These are phyloP conservation scores for Perithous albicinctus DNA, from an alignment of 2,888 invertebrate genomes.

Conservation along the genomic window DNA sequence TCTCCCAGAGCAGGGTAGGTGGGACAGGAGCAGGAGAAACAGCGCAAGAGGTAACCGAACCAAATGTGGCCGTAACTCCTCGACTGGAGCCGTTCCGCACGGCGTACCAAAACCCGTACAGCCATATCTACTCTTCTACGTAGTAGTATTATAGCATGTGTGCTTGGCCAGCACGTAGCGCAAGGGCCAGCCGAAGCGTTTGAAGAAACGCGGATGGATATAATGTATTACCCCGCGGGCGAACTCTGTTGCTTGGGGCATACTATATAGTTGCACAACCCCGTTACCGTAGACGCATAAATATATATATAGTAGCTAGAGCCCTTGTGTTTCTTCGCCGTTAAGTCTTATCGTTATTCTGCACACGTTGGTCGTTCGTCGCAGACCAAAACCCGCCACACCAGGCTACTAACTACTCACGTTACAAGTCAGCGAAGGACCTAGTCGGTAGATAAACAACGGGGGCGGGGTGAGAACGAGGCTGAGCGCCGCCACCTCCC, in stretches of 20 bases:
- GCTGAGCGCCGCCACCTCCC: slow-evolving; percentile 62
- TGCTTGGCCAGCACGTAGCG: slow-evolving; percentile 55
- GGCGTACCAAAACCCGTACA: slow-evolving; percentile 59
- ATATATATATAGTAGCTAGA: slow-evolving; percentile 55
- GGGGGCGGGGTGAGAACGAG: slow-evolving; percentile 69
- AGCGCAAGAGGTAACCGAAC: neutral
- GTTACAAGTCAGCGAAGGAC: slow-evolving; percentile 79
- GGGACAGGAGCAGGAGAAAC: neutral
- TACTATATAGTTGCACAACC: slow-evolving; percentile 21
- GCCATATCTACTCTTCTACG: slow-evolving; percentile 32
- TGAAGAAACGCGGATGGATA: slow-evolving; percentile 75
- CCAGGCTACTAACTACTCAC: slow-evolving; percentile 79
- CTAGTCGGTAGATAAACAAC: slow-evolving; percentile 78
- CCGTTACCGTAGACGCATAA: slow-evolving; percentile 63
- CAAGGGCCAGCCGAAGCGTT: no score
- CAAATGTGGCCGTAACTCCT: slow-evolving; percentile 52
- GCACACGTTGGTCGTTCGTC: slow-evolving; percentile 82
- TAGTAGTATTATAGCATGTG: slow-evolving; percentile 23
- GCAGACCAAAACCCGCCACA: slow-evolving; percentile 73
- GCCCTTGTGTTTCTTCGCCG: slow-evolving; percentile 70
- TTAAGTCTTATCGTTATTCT: slow-evolving; percentile 82
- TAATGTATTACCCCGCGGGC: slow-evolving; percentile 67
- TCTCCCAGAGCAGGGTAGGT: neutral
- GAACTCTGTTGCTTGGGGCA: slow-evolving; percentile 59
- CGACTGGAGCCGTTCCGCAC: slow-evolving; percentile 37